Percentiles rank a stretch among this genome's conserved stretches.
Conservation (phyloP, 2,113 vertebrate species). For the Takifugu flavidus region DNA sequence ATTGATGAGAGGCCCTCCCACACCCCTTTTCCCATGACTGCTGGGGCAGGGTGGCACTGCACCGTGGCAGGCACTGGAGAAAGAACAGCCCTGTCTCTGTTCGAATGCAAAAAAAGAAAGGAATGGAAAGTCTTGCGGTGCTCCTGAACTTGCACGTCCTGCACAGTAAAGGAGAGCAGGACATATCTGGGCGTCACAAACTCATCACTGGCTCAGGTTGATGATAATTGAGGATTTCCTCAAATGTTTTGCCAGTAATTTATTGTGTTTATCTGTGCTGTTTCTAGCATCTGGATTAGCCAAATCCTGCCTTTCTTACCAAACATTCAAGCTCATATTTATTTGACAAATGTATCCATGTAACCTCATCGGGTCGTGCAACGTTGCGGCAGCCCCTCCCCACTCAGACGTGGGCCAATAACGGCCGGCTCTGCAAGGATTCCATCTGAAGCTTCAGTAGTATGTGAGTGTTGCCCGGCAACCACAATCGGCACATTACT, state of each 20-base stretch:
- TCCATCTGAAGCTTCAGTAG: constrained; percentile 73
- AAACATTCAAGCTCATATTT: constrained; percentile 39
- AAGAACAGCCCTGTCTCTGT: constrained; percentile 49
- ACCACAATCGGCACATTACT: constrained; percentile 72
- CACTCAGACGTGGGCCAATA: constrained; percentile 49
- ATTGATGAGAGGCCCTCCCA: constrained; percentile 66
- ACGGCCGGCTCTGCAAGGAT: constrained; percentile 33
- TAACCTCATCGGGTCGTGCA: constrained; percentile 56
- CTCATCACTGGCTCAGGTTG: neutral
- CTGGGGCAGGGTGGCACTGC: constrained; percentile 59
- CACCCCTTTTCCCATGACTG: constrained; percentile 48
- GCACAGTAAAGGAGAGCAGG: constrained; percentile 1
- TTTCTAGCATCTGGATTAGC: constrained; percentile 23
- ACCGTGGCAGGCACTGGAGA: constrained; percentile 40
- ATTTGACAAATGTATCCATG: constrained; percentile 36
- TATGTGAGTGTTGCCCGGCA: constrained; percentile 76
- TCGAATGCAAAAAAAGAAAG: constrained; percentile 24
- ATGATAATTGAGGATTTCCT: constrained; percentile 13
- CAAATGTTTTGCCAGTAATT: neutral
- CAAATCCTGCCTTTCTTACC: constrained; percentile 5
- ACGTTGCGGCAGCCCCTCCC: constrained; percentile 58
- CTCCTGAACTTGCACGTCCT: neutral
- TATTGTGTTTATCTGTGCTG: neutral
- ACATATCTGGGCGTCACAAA: neutral
- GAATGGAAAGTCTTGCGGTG: constrained; percentile 8